phyloP scores from a whole-genome alignment of 2,888 invertebrate species.

The Stenodema calcarata region DNA sequence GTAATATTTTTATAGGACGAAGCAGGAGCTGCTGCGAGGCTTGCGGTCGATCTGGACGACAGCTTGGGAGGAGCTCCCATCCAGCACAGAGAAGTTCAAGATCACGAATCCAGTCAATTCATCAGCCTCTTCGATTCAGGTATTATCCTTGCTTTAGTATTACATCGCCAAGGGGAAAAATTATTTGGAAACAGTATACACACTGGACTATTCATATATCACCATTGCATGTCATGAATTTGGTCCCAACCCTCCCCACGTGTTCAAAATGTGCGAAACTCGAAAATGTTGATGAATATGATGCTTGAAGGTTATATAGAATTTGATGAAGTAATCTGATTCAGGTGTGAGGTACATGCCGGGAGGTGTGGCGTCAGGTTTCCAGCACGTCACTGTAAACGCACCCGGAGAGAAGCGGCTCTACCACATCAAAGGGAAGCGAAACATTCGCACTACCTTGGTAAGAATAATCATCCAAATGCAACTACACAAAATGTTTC shows the following conservation, averaged over 20 bases:
- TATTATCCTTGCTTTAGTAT: conserved; percentile 57
- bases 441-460: conserved; percentile 72
- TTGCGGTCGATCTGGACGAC: conserved; percentile 85
- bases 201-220: no score
- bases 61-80: conserved; percentile 81
- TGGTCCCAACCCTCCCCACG: no score
- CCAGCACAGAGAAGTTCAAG: conserved; percentile 85
- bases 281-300: no score
- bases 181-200: no score
- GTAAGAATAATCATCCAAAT: neutral
- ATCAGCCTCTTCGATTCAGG: conserved; percentile 76
- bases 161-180: no score
- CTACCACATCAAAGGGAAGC: conserved; percentile 89
- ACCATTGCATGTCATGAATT: no score
- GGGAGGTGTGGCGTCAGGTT: conserved; percentile 86
- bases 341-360: conserved; percentile 75
- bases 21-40: conserved; percentile 76
- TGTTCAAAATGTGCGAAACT: no score
- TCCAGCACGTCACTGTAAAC: conserved; percentile 82
- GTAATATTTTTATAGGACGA: conserved; percentile 66
- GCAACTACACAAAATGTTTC: no score
- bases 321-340: neutral
- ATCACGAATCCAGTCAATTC: conserved; percentile 82
- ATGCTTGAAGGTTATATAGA: no score
- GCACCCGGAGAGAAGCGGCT: conserved; percentile 73